Base-by-base conservation (phyloP, 2,888 invertebrate species). In the Unio delphinus region DNA sequence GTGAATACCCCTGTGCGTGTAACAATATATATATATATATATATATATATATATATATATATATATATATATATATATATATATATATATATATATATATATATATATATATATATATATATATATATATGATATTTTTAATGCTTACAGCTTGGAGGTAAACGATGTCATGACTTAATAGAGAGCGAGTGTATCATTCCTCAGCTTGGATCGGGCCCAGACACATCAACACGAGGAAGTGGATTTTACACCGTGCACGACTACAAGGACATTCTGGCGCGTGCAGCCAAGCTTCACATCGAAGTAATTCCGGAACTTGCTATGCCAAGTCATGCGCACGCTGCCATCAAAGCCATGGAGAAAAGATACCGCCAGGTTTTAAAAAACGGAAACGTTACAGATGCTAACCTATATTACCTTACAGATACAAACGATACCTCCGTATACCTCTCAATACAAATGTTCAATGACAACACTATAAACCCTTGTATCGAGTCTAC, bases 271-370 rank as follows among this genome's bases (percentile, higher is more conserved):
- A 79, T 84, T 58, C 67, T 83, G 26, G 65, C 60, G n/a, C 82
- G 79, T 69, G 87, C 87, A 11, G 73, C 69, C n/a, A 72, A 66
- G 18, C 73, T 79, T 20, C 82, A 84, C 67, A 81, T 87, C 4
- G 84, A 86, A 69, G 78, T 87, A 18, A 86, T 88, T 64, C 87
- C 87, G 45, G 86, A 86, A 72, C 80, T 88, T 55, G 86, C 87
- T 68, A 80, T 84, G 78, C 88, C 87, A 1, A 84, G 85, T 6
- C 87, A 87, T 65, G 80, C 83, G 45, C 84, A 83, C 63, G 87
- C 87, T 23, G 86, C 86, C 5, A 78, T 87, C 20, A 76, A 78
- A 60, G 81, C 86, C 58, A 87, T 87, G 85, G 79, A 83, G 72
- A 76, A 80, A 23, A 70, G 83, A 0, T 79, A 77, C 58, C 54